Conservation (phyloP, 2,888 invertebrate species). For the Pedicia rivosa region DNA sequence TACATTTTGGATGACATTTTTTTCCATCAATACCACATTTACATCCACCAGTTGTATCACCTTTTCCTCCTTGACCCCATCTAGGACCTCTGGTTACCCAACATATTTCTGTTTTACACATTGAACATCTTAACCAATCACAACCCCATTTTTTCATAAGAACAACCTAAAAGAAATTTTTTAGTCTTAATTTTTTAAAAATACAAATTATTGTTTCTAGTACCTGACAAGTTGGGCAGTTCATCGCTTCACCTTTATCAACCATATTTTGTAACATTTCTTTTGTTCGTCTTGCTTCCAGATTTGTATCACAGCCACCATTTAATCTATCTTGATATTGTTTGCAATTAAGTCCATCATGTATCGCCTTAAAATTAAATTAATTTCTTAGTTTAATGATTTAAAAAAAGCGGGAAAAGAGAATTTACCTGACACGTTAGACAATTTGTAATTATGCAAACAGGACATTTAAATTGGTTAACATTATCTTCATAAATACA, state of each 20-base stretch:
- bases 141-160: slow-evolving; percentile 88
- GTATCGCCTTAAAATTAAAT: slow-evolving; percentile 44
- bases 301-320: slow-evolving; percentile 47
- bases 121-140: slow-evolving; percentile 81
- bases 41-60: slow-evolving; percentile 16
- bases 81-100: slow-evolving; percentile 68
- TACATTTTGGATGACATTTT: slow-evolving; percentile 18
- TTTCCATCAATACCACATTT: slow-evolving; percentile 16
- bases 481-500: slow-evolving; percentile 79
- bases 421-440: slow-evolving; percentile 63
- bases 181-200: background rate
- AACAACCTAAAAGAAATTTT: slow-evolving; percentile 26
- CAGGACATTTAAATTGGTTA: slow-evolving; percentile 68
- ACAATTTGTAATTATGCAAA: slow-evolving; percentile 66
- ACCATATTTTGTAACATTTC: slow-evolving; percentile 71
- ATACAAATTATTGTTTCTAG: background rate
- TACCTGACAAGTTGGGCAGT: slow-evolving; percentile 72
- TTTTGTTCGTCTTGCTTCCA: slow-evolving; percentile 56
- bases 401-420: slow-evolving; percentile 3
- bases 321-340: slow-evolving; percentile 56
- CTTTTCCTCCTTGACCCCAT: slow-evolving; percentile 17
- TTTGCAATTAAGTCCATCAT: slow-evolving; percentile 62
- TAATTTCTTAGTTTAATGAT: slow-evolving; percentile 7
- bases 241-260: slow-evolving; percentile 66
- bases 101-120: slow-evolving; percentile 87